These are phyloP conservation scores for Coelopa pilipes DNA, from an alignment of 2,888 invertebrate species.

Conservation along the genomic window DNA sequence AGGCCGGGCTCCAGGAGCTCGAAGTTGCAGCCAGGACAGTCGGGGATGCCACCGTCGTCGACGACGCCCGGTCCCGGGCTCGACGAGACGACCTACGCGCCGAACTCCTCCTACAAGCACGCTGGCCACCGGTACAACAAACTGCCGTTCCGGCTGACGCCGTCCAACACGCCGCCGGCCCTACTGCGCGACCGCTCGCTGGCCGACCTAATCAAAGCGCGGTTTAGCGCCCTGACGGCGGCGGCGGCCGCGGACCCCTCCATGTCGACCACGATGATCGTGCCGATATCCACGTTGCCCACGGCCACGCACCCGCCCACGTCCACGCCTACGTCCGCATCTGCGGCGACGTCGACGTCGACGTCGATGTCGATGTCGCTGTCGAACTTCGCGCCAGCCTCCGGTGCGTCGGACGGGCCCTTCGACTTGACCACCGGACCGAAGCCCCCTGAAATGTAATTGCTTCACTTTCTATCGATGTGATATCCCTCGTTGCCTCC, in stretches of 20 bases:
- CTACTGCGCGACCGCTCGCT: conserved; percentile 53
- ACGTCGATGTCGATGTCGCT: too few relatives aligned
- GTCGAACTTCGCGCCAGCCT: background rate
- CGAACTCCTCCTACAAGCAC: too few relatives aligned
- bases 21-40: background rate
- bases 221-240: conserved; percentile 51
- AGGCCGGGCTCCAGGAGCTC: background rate
- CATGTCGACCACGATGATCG: conserved; percentile 17
- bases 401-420: conserved; percentile 51
- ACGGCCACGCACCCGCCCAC: conserved; percentile 39
- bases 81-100: too few relatives aligned
- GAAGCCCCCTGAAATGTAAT: conserved; percentile 47
- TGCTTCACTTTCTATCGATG: background rate
- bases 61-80: too few relatives aligned
- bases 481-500: background rate
- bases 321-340: too few relatives aligned
- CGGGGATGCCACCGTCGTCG: background rate
- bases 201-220: conserved; percentile 55
- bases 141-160: conserved; percentile 33
- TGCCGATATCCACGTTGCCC: conserved; percentile 39
- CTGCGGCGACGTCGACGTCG: conserved; percentile 8
- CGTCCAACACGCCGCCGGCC: conserved; percentile 40
- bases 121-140: conserved; percentile 21
- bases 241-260: conserved; percentile 44
- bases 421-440: conserved; percentile 56